Percentiles rank a stretch among this genome's conserved stretches.
These are phyloP conservation scores for Stenurella melanura DNA, from an alignment of 2,888 invertebrate species.

Conservation along the genomic window DNA sequence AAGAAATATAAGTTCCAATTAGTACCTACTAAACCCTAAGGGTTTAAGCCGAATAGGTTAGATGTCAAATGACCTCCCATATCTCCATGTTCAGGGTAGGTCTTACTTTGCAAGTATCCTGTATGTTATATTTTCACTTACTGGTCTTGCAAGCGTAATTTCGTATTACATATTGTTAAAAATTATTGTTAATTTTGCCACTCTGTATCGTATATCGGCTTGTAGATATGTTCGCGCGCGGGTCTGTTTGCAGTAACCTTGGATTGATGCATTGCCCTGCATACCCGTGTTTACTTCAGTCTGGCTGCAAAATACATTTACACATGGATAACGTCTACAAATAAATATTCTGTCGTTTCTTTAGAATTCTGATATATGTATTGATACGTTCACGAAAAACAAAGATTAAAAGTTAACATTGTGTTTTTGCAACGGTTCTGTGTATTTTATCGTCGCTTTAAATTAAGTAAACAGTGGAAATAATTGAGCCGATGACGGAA, in stretches of 20 bases:
- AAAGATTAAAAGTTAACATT: conserved; percentile 39
- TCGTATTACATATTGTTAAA: no score
- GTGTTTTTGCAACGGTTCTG: conserved; percentile 33
- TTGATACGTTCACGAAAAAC: conserved; percentile 52
- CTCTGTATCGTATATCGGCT: conserved; percentile 34
- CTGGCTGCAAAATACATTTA: conserved; percentile 70
- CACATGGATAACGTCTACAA: conserved; percentile 69
- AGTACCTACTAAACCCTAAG: no score
- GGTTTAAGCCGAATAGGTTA: no score
- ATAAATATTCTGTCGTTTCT: conserved; percentile 62
- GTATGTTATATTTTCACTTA: no score
- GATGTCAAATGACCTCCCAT: no score
- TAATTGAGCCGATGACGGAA: conserved; percentile 8
- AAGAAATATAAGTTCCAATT: no score
- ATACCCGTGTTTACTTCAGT: conserved; percentile 70
- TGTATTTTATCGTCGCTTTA: conserved; percentile 7
- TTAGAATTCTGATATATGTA: conserved; percentile 47
- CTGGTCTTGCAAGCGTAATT: no score
- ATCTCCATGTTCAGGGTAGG: no score
- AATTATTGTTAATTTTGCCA: conserved; percentile 8
- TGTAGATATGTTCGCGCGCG: conserved; percentile 46
- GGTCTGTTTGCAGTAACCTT: conserved; percentile 67
- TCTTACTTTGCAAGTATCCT: no score
- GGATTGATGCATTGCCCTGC: conserved; percentile 72
- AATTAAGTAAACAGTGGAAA: conserved; percentile 32